Evolutionary conservation across 2,888 invertebrate genomes (phyloP), one percentile per base, ranked within the genome.

Genomic region (Rapana venosa): DNA sequence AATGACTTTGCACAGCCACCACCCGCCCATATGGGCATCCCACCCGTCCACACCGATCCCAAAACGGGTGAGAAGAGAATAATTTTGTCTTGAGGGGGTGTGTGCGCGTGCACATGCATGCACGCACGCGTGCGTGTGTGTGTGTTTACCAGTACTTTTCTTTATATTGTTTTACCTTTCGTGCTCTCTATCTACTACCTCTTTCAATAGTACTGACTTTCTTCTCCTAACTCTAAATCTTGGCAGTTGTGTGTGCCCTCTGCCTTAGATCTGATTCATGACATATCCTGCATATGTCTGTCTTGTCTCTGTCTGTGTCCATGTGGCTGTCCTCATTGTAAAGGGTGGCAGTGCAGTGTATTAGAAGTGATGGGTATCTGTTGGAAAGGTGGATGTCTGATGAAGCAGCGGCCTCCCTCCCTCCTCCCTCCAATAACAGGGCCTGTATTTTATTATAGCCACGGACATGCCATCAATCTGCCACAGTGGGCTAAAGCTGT

Each of bases 11-110:
- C 98, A 96, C 96, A 97, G 94, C 99, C 99, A 91, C 99, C 99
- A 87, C 99, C 99, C 90, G 99, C 99, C 94, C 99, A 99, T 97
- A 99, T 99, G 98, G 99, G 99, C 96, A 99, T 99, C 95, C 98
- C 99, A 93, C 98, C 99, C 92, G 98, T 98, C 97, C 95, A 95
- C 91, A 97, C 99, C 97, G 99, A 99, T 97, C 98, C 98, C 95
- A 98, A 98, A 96, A 96, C 96, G 95, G 97, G 96, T 96, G 26
- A 47, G 81, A 8, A 47, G 47, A 47, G 8, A 8, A 47, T 2
- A 47, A 47, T 47, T 47, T 47, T 47, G 47, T 47, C 47, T 47
- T 47, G 47, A 5, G 47, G 2, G 47, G 2, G 47, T 47, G 47
- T 47, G 47, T 47, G 47, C 8, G 47, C 8, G 47, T 47, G 47